Evolutionary conservation across 1,140 invertebrate species (phyloP).

Genomic region (Leptoteleia sp.): DNA sequence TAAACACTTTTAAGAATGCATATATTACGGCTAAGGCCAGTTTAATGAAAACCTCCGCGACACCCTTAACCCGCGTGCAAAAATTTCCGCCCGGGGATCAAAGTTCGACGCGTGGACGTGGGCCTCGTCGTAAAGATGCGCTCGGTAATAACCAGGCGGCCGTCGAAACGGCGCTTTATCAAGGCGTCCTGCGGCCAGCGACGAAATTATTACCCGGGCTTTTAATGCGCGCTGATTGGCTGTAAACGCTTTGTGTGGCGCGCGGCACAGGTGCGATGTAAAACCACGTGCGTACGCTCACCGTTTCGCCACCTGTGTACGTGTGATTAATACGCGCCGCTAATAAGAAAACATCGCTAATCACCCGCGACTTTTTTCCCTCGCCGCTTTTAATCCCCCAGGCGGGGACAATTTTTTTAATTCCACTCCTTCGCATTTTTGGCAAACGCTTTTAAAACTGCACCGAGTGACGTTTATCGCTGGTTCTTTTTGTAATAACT

Average conservation of each 20-base stretch:
- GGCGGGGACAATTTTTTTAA: no score
- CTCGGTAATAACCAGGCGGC: constrained; percentile 66
- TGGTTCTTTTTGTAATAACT: no score
- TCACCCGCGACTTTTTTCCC: no score
- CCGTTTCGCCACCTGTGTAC: constrained; percentile 43
- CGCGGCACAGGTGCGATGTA: constrained; percentile 48
- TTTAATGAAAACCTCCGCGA: no score
- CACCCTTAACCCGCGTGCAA: background rate
- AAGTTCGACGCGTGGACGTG: constrained; percentile 35
- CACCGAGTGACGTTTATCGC: background rate
- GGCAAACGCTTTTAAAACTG: no score
- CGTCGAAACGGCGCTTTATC: constrained; percentile 64
- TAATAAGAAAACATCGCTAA: constrained; percentile 44
- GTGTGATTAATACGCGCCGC: constrained; percentile 39
- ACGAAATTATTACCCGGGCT: constrained; percentile 72
- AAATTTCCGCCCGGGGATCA: constrained; percentile 17
- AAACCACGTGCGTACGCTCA: constrained; percentile 49
- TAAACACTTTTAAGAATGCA: no score
- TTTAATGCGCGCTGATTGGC: constrained; percentile 66
- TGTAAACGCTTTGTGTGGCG: constrained; percentile 69
- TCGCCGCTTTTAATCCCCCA: no score
- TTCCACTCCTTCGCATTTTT: no score
- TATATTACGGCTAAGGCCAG: no score
- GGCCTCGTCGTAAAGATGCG: constrained; percentile 68
- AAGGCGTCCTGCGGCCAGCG: constrained; percentile 40